phyloP scores from a whole-genome alignment of 2,797 vertebrate genomes.

The Stomatorhinus walkeri region DNA sequence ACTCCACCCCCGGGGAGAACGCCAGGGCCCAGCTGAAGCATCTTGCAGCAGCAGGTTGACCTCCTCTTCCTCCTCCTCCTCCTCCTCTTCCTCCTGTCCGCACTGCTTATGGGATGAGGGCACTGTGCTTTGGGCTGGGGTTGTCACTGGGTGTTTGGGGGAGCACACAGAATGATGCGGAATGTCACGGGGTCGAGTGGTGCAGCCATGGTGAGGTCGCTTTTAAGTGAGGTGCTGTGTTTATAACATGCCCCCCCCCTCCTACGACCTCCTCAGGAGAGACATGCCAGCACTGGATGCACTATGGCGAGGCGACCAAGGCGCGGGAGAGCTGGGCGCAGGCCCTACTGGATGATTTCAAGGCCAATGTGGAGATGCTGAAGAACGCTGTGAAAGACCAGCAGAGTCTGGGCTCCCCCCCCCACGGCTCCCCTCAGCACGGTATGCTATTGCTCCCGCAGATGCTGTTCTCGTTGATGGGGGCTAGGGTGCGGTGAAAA shows the following conservation, averaged over 20 bases:
- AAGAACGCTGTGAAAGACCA: constrained; percentile 78
- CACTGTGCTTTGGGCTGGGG: neutral
- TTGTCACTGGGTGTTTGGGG: neutral
- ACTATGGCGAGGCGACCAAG: constrained; percentile 92
- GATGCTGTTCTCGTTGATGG: neutral
- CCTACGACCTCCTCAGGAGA: constrained; percentile 62
- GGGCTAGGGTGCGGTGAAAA: neutral
- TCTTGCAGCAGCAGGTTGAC: neutral
- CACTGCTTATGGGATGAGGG: neutral
- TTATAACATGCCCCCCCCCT: neutral
- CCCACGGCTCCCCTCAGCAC: constrained; percentile 73
- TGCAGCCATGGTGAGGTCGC: neutral
- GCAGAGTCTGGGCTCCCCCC: constrained; percentile 53
- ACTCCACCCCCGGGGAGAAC: neutral
- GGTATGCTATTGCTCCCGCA: constrained; percentile 37
- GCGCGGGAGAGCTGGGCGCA: constrained; percentile 79
- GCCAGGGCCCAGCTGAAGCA: neutral
- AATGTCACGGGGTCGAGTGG: neutral
- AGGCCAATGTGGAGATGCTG: constrained; percentile 85
- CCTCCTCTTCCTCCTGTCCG: neutral
- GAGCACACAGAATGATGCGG: neutral
- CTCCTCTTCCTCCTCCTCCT: neutral
- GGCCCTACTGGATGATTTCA: constrained; percentile 83
- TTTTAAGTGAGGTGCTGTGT: neutral
- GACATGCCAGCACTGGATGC: constrained; percentile 89